Base-by-base conservation (phyloP, 2,113 vertebrate species). In the Ictidomys tridecemlineatus region DNA sequence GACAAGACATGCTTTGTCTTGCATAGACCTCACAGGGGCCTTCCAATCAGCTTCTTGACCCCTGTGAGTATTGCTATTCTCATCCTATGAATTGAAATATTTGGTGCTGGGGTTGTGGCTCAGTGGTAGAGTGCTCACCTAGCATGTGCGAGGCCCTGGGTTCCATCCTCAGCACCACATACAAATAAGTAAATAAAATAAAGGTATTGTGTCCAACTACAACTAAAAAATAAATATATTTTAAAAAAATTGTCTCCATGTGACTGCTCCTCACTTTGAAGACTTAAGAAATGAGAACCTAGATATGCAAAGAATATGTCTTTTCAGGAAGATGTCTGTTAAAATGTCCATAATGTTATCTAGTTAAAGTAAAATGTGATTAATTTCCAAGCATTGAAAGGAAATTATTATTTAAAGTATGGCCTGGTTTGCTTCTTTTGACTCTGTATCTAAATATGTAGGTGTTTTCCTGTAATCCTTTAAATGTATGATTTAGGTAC, bases 301-400 rank as follows among this genome's bases (percentile, higher is more conserved):
- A 78, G 51, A 51, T 4, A 12, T 8, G 53, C 24, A 84, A 45
- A 80, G 63, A 20, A 45, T 4, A 1, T 45, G 3, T 37, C 30
- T 85, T 91, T 94, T 72, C 39, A 34, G 82, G 69, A 93, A 69
- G 24, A 48, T 85, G 76, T 28, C 28, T n/a, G 63, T 22, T 28
- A 56, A 79, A 73, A n/a, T 83, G 4, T 61, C 12, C 16, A 53
- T 61, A 61, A n/a, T 90, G 42, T 28, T 91, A 65, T 24, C 42
- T 87, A 92, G 6, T 58, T 79, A 42, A 88, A 94, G 39, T 83
- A 70, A 89, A 74, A 61, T 83, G 34, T 13, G 18, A 20, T 79
- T 88, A 5, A 53, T n/a, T 72, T 85, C 63, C 83, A 93, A 8
- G 91, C 26, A n/a, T 91, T 72, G 39, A 72, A 88, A 77, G 67